Conservation (phyloP, 2,113 vertebrate species). For the Apeltes quadracus region DNA sequence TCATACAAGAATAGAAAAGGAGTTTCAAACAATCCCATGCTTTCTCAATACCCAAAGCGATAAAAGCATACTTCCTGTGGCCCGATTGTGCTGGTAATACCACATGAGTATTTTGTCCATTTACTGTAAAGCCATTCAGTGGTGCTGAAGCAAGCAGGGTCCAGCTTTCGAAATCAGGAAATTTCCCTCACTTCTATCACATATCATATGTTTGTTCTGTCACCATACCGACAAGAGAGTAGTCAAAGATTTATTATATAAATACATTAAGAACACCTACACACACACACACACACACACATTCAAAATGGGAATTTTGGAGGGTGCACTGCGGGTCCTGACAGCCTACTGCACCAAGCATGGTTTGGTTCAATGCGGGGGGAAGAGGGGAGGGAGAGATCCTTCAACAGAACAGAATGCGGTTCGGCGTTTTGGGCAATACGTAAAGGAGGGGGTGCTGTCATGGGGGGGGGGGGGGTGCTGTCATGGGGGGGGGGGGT, state of each 20-base stretch:
- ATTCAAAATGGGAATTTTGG: slow-evolving; percentile 29
- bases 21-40: neutral
- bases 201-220: slow-evolving; percentile 12
- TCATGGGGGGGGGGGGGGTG: too few relatives aligned
- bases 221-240: neutral
- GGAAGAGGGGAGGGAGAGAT: slow-evolving; percentile 61
- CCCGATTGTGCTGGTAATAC: slow-evolving; percentile 17
- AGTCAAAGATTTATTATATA: neutral
- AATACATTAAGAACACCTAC: neutral
- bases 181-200: slow-evolving; percentile 3
- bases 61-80: slow-evolving; percentile 35
- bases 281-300: neutral
- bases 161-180: neutral
- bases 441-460: slow-evolving; percentile 57
- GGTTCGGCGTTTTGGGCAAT: slow-evolving; percentile 75
- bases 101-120: slow-evolving; percentile 36
- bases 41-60: neutral
- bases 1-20: neutral
- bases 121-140: slow-evolving; percentile 26
- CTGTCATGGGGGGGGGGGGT: too few relatives aligned
- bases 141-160: slow-evolving; percentile 61
- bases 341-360: slow-evolving; percentile 79
- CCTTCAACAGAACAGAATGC: slow-evolving; percentile 77
- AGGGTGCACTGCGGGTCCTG: slow-evolving; percentile 78
- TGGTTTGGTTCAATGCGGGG: slow-evolving; percentile 79